Percentiles rank a stretch among this genome's conserved stretches.
phyloP scores from a whole-genome alignment of 2,797 vertebrate genomes.

The Cryptoprocta ferox region DNA sequence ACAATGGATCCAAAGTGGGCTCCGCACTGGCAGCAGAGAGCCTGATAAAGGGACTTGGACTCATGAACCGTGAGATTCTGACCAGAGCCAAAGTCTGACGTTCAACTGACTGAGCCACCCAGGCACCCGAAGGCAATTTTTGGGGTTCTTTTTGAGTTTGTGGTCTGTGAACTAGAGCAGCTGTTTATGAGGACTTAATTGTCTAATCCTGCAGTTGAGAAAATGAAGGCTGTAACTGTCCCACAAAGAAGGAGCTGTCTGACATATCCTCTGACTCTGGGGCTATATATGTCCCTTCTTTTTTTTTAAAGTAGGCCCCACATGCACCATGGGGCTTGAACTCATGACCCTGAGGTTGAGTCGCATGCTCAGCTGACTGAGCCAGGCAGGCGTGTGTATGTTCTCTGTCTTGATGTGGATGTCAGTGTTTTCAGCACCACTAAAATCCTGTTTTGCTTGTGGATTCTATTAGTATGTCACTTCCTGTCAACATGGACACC shows the following conservation, averaged over 20 bases:
- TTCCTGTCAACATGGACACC: not conserved
- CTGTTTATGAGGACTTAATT: not conserved
- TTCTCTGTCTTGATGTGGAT: not conserved
- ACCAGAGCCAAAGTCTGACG: no score
- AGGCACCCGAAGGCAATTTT: not conserved
- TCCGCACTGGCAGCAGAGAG: no score
- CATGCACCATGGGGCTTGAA: no score
- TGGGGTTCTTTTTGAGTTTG: not conserved
- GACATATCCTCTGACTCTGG: not conserved
- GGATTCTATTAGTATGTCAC: not conserved
- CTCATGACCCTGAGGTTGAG: no score
- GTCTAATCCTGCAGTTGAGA: not conserved
- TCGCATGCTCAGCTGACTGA: no score
- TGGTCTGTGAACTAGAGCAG: conserved; percentile 2
- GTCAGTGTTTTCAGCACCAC: not conserved
- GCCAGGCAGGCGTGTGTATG: no score
- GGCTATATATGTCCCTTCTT: not conserved
- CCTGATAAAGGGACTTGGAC: no score
- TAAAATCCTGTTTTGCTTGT: not conserved
- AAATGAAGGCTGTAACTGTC: not conserved
- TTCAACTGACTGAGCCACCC: no score
- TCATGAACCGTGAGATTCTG: no score
- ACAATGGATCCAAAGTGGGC: no score
- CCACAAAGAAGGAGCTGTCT: not conserved
- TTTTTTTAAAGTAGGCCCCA: no score